phyloP scores from a whole-genome alignment of 2,113 vertebrate species.

The Alethe diademata region DNA sequence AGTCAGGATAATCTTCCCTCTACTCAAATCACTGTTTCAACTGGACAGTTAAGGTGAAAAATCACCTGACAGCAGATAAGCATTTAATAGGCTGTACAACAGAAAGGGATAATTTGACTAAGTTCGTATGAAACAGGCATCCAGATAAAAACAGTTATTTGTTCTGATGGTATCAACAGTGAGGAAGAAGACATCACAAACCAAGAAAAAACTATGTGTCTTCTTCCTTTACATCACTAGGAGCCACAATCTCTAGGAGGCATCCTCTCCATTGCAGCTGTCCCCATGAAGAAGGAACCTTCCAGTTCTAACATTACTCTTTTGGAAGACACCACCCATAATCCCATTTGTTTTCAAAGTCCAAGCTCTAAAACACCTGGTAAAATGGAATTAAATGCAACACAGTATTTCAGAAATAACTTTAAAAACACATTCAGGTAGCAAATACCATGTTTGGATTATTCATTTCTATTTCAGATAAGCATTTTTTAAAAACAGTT shows the following conservation, averaged over 20 bases:
- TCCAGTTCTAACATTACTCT: neutral
- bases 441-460: neutral
- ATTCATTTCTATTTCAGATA: neutral
- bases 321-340: neutral
- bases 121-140: neutral
- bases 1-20: neutral
- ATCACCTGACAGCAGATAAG: neutral
- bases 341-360: neutral
- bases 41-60: neutral
- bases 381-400: neutral
- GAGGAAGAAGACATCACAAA: neutral
- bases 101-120: neutral
- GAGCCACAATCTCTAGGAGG: neutral
- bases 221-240: neutral
- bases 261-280: neutral
- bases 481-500: neutral
- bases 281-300: neutral
- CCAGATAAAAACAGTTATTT: neutral
- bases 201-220: neutral
- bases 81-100: neutral
- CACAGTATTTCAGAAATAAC: neutral
- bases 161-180: neutral
- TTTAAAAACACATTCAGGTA: neutral
- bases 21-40: accelerated
- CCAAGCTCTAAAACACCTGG: neutral